phyloP scores from a whole-genome alignment of 2,888 invertebrate species.

The Cremastobaeus sp. region DNA sequence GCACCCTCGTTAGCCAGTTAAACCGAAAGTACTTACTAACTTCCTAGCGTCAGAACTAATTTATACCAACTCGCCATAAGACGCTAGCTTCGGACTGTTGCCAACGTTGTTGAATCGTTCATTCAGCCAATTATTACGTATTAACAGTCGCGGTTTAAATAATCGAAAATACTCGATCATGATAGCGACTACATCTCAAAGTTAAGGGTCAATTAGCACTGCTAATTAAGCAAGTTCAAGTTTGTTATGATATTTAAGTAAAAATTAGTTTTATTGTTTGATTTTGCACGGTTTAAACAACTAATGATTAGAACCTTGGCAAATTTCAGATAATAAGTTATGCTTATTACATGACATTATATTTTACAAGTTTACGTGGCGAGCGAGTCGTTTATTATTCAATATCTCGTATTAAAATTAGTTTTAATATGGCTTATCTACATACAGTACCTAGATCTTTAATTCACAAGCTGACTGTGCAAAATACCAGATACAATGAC shows the following conservation, averaged over 20 bases:
- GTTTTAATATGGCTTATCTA: conserved; percentile 28
- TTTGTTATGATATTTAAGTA: no score
- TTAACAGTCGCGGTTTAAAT: not conserved
- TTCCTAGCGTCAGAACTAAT: conserved; percentile 40
- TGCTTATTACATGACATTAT: no score
- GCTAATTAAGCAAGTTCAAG: no score
- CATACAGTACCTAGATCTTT: conserved; percentile 20
- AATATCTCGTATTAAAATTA: conserved; percentile 35
- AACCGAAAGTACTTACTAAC: conserved; percentile 54
- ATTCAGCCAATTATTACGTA: no score
- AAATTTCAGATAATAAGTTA: no score
- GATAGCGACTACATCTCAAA: no score
- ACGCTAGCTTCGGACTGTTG: conserved; percentile 21
- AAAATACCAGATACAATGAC: conserved; percentile 34
- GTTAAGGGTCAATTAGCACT: no score
- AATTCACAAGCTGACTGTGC: conserved; percentile 25
- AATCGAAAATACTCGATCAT: no score
- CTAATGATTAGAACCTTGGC: no score
- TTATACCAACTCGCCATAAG: conserved; percentile 37
- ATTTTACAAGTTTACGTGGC: conserved; percentile 1
- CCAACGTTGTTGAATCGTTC: conserved; percentile 20
- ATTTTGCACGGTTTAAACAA: no score
- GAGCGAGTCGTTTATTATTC: conserved; percentile 33
- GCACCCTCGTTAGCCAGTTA: conserved; percentile 58
- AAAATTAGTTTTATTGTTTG: no score